phyloP scores from a whole-genome alignment of 2,888 invertebrate species.

The Spatulosminthurus flaviceps region DNA sequence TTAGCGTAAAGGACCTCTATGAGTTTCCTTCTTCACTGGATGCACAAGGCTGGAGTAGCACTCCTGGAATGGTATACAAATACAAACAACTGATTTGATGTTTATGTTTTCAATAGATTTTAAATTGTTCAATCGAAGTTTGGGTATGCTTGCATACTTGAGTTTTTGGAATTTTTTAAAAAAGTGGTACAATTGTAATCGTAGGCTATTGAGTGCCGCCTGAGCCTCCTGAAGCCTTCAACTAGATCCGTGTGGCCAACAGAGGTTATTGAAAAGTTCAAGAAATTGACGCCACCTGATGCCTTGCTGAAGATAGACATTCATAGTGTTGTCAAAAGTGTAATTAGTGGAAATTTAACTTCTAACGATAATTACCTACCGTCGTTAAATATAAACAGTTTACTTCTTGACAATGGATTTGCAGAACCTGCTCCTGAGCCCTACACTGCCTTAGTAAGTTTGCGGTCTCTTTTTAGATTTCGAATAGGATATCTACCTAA shows the following conservation, averaged over 20 bases:
- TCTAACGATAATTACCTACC: conserved; percentile 54
- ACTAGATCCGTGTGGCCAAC: conserved; percentile 57
- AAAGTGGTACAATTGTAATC: background rate
- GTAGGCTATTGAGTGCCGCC: conserved; percentile 60
- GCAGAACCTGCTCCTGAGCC: conserved; percentile 80
- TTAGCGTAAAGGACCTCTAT: conserved; percentile 38
- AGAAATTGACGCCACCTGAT: conserved; percentile 44
- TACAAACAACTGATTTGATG: no score
- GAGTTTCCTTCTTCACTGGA: background rate
- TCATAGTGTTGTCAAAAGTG: conserved; percentile 80
- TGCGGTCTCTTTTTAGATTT: background rate
- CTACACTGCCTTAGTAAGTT: conserved; percentile 76
- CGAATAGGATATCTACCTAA: no score
- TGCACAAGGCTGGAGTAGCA: background rate
- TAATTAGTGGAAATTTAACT: conserved; percentile 75
- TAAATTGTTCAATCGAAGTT: no score
- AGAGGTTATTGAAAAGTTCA: conserved; percentile 49
- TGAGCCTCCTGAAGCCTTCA: conserved; percentile 56
- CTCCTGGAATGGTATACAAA: background rate
- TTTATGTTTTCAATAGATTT: no score
- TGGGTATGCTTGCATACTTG: no score
- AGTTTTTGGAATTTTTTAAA: background rate
- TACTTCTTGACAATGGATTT: conserved; percentile 72
- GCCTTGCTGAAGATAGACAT: background rate
- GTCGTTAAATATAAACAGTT: conserved; percentile 19